These are phyloP conservation scores for Acrobasis consociella DNA, from an alignment of 2,888 invertebrate species.

Conservation along the genomic window DNA sequence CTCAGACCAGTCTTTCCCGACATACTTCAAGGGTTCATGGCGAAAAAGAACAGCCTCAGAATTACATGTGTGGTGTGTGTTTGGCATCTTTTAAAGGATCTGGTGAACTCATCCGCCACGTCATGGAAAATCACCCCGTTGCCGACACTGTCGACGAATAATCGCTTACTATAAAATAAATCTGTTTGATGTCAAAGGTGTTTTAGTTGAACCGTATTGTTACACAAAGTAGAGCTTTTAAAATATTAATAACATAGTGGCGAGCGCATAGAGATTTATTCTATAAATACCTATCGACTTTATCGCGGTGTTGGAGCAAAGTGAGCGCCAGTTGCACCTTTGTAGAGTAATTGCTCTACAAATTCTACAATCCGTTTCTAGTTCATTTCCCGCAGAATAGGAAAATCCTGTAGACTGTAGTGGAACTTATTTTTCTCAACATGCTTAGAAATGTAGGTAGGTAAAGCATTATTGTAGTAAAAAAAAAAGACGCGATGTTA, in stretches of 20 bases:
- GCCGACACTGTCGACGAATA: background rate
- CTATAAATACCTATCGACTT: background rate
- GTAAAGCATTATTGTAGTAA: too few species aligned
- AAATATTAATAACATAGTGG: background rate
- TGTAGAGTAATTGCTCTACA: slow-evolving; percentile 1
- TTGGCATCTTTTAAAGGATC: slow-evolving; percentile 4
- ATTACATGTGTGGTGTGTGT: slow-evolving; percentile 25
- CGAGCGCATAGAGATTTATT: background rate
- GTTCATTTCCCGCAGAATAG: background rate
- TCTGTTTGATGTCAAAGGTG: background rate
- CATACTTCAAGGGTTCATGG: slow-evolving; percentile 48
- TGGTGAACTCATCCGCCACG: slow-evolving; percentile 17
- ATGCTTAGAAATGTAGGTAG: too few species aligned
- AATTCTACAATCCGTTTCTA: background rate
- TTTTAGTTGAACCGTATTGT: background rate
- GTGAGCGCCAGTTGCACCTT: background rate
- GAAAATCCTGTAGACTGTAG: background rate
- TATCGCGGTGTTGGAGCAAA: background rate
- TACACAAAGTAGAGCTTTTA: background rate
- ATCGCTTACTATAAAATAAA: background rate
- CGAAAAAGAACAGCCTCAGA: background rate
- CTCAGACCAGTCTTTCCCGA: slow-evolving; percentile 37
- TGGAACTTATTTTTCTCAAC: slow-evolving; percentile 3
- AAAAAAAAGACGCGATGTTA: too few species aligned
- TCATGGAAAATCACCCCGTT: slow-evolving; percentile 4